Percentiles rank a stretch among this genome's conserved stretches.
Conservation (phyloP, 2,113 vertebrate species). For the Odontesthes bonariensis region DNA sequence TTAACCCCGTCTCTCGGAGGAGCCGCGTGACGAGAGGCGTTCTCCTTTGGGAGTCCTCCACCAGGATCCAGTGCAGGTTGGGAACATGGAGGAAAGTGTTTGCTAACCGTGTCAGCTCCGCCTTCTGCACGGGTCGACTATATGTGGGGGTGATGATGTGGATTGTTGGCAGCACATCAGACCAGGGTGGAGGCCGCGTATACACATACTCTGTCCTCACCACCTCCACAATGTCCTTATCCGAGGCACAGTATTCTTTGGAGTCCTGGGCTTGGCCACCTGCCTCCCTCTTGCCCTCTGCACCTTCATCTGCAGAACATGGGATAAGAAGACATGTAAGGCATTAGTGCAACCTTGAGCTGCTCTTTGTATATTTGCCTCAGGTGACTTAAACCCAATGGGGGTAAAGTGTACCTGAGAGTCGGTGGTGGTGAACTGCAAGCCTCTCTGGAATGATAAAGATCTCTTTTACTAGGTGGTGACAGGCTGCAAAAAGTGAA, state of each 20-base stretch:
- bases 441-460: constrained; percentile 89
- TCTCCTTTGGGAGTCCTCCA: constrained; percentile 94
- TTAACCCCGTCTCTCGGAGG: constrained; percentile 93
- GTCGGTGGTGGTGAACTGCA: constrained; percentile 82
- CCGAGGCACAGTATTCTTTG: constrained; percentile 96
- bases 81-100: constrained; percentile 97
- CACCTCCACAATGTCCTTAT: constrained; percentile 98
- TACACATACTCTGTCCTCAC: constrained; percentile 99
- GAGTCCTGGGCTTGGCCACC: constrained; percentile 87
- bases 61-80: constrained; percentile 99
- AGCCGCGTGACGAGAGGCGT: constrained; percentile 90
- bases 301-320: constrained; percentile 89
- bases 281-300: constrained; percentile 86
- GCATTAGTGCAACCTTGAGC: constrained; percentile 78
- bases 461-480: constrained; percentile 89
- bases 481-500: constrained; percentile 87
- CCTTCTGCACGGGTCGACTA: constrained; percentile 96
- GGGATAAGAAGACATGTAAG: constrained; percentile 76
- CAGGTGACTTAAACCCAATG: constrained; percentile 80
- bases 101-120: constrained; percentile 93
- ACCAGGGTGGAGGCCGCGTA: constrained; percentile 95
- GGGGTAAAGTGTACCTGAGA: constrained; percentile 82
- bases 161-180: constrained; percentile 96
- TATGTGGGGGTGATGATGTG: constrained; percentile 98
- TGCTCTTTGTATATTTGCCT: constrained; percentile 74